phyloP scores from a whole-genome alignment of 2,888 invertebrate species.

The Chymomyza fuscimana region DNA sequence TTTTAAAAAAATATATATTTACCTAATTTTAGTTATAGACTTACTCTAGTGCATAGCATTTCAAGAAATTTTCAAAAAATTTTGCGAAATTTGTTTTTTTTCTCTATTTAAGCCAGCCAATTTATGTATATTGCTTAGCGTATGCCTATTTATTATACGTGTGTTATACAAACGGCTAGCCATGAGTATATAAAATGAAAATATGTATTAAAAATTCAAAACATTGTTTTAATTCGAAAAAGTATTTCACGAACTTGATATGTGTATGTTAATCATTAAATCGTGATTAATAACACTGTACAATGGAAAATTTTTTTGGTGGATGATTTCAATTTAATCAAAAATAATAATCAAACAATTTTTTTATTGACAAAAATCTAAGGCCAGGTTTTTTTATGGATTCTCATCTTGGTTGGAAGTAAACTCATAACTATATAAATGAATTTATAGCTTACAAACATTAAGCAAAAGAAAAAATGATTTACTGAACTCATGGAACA shows the following conservation, averaged over 20 bases:
- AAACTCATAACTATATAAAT: too few relatives aligned
- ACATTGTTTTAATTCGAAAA: conserved; percentile 1
- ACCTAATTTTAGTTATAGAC: conserved; percentile 47
- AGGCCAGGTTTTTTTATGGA: too few relatives aligned
- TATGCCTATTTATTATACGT: conserved; percentile 70
- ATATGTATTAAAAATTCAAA: conserved; percentile 37
- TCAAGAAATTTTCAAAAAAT: conserved; percentile 70
- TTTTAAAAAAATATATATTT: conserved; percentile 34
- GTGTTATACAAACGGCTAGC: conserved; percentile 69
- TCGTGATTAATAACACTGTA: too few relatives aligned
- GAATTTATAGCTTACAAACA: too few relatives aligned
- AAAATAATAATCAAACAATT: too few relatives aligned
- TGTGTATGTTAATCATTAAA: too few relatives aligned
- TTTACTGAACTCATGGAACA: too few relatives aligned
- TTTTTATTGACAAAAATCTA: too few relatives aligned
- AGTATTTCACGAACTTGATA: background rate
- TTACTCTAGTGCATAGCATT: conserved; percentile 58
- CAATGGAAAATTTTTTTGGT: too few relatives aligned
- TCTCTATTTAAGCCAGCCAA: conserved; percentile 52
- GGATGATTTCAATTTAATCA: too few relatives aligned
- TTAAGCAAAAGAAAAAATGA: too few relatives aligned
- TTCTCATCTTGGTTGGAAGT: too few relatives aligned
- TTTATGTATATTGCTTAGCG: conserved; percentile 54
- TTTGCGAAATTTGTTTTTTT: conserved; percentile 67
- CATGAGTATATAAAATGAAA: conserved; percentile 13